A percentile compares a stretch with the other conserved stretches of the same genome.
Conservation (phyloP, 2,113 vertebrate species). For the Rhinolophus ferrumequinum region DNA sequence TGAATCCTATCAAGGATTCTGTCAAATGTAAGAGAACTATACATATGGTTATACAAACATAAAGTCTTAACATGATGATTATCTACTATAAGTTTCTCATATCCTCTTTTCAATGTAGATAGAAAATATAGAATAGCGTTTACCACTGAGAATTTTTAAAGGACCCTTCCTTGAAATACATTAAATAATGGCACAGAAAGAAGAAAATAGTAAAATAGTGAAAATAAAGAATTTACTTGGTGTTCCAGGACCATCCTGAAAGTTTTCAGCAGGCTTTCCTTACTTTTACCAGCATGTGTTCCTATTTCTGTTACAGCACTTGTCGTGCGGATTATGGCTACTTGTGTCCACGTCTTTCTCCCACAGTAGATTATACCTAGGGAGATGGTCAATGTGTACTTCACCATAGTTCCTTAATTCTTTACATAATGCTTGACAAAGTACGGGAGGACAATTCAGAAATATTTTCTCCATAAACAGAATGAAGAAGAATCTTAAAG, state of each 20-base stretch:
- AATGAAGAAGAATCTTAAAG: background rate
- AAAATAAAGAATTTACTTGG: background rate
- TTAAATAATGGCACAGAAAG: background rate
- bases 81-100: background rate
- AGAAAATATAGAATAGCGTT: conserved; percentile 15
- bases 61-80: background rate
- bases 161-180: background rate
- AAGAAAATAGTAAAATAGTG: conserved; percentile 27
- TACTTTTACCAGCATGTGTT: background rate
- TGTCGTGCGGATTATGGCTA: background rate
- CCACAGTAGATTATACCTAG: background rate
- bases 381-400: background rate
- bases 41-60: background rate
- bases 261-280: background rate
- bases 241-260: background rate
- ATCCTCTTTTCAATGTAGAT: background rate
- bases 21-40: background rate
- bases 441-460: background rate
- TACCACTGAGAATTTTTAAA: background rate
- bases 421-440: background rate
- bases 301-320: background rate
- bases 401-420: background rate
- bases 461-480: background rate
- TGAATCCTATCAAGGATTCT: background rate
- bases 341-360: background rate